A percentile compares a stretch with the other conserved stretches of the same genome.
These are phyloP conservation scores for Ammodramus savannarum DNA, from an alignment of 2,113 vertebrate species.

Conservation along the genomic window DNA sequence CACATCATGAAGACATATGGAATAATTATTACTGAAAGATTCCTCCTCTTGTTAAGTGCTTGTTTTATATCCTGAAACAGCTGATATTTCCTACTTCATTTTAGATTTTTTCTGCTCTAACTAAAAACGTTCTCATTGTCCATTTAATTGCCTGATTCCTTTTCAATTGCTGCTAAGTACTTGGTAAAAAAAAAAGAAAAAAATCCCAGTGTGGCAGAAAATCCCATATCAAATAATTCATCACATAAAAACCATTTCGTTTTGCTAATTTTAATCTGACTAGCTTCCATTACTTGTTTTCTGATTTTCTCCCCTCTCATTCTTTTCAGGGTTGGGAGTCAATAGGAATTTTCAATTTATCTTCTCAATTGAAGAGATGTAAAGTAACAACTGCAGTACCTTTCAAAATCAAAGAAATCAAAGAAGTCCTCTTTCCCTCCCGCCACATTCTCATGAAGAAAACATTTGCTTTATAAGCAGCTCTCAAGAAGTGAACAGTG, in stretches of 20 bases:
- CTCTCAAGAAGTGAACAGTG: neutral
- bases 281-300: neutral
- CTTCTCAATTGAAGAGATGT: neutral
- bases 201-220: neutral
- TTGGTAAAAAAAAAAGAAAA: neutral
- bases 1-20: neutral
- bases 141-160: neutral
- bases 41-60: neutral
- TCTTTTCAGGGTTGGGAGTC: neutral
- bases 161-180: neutral
- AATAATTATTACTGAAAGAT: neutral
- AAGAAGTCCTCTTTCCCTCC: neutral
- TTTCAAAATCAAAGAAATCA: neutral
- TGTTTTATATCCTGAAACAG: neutral
- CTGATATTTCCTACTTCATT: neutral
- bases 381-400: neutral
- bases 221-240: neutral
- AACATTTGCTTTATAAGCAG: neutral
- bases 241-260: neutral
- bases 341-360: neutral
- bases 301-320: neutral
- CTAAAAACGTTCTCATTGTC: neutral
- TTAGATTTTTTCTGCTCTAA: neutral
- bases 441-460: neutral
- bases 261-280: neutral